phyloP scores from a whole-genome alignment of 2,888 invertebrate species.

The Scaptomyza caliginosa region DNA sequence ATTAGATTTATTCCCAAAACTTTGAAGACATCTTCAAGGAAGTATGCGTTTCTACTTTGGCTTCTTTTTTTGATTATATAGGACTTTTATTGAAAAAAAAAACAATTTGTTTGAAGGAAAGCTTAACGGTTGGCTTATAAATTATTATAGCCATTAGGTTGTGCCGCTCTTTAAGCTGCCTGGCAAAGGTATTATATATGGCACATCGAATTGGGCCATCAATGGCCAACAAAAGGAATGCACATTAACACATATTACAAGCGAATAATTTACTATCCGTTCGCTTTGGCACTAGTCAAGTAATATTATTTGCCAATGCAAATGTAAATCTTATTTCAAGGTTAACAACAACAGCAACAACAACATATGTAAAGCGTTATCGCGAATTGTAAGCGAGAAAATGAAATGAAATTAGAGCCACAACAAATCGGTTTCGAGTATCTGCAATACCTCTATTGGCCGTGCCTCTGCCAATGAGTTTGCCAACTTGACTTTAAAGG shows the following conservation, averaged over 20 bases:
- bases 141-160: no score
- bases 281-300: not conserved
- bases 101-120: no score
- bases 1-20: constrained; percentile 11
- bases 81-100: no score
- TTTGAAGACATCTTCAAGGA: constrained; percentile 54
- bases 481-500: constrained; percentile 51
- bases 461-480: constrained; percentile 19
- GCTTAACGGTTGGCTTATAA: no score
- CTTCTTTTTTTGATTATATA: constrained; percentile 59
- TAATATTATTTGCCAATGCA: constrained; percentile 14
- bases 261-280: not conserved
- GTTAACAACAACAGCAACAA: constrained; percentile 28
- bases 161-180: not conserved
- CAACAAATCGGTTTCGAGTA: constrained; percentile 68
- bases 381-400: constrained; percentile 43
- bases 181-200: constrained; percentile 12
- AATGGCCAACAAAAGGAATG: constrained; percentile 31
- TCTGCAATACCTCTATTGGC: constrained; percentile 28
- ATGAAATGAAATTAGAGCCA: constrained; percentile 50
- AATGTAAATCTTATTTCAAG: constrained; percentile 38
- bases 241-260: constrained; percentile 44
- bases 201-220: constrained; percentile 16
- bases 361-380: constrained; percentile 42
- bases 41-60: constrained; percentile 61